A percentile compares a stretch with the other conserved stretches of the same genome.
These are phyloP conservation scores for Drosophila nannoptera DNA, from an alignment of 1,140 invertebrate genomes.

Conservation along the genomic window DNA sequence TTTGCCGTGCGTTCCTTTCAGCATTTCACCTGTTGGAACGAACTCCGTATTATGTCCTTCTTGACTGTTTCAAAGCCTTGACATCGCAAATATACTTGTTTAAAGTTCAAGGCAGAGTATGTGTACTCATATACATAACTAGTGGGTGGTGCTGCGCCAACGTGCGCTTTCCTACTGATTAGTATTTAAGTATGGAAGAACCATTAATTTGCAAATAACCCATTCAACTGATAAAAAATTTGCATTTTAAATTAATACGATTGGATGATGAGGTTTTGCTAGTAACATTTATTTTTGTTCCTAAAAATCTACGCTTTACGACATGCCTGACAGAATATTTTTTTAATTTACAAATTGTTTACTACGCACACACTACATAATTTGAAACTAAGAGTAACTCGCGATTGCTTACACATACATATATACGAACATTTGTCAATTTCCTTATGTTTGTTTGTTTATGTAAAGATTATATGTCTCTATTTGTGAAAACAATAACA, in stretches of 20 bases:
- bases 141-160: constrained; percentile 14
- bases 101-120: constrained; percentile 64
- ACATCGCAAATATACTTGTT: constrained; percentile 35
- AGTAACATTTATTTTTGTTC: no score
- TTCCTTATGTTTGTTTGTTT: constrained; percentile 8
- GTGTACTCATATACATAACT: constrained; percentile 4
- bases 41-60: background rate
- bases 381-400: background rate
- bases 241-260: no score
- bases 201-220: background rate
- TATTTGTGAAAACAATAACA: constrained; percentile 59
- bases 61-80: constrained; percentile 50
- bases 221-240: background rate
- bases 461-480: constrained; percentile 8
- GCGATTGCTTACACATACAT: background rate
- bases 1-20: constrained; percentile 6
- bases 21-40: constrained; percentile 47
- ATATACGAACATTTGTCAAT: constrained; percentile 1
- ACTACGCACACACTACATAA: background rate
- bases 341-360: no score
- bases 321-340: background rate
- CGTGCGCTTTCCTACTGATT: background rate
- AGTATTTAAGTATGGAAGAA: constrained; percentile 4
- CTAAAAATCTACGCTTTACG: no score
- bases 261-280: no score